Evolutionary conservation across 35 echinoderm and acorn worm species (phyloP).

Genomic region (Eucidaris tribuloides): DNA sequence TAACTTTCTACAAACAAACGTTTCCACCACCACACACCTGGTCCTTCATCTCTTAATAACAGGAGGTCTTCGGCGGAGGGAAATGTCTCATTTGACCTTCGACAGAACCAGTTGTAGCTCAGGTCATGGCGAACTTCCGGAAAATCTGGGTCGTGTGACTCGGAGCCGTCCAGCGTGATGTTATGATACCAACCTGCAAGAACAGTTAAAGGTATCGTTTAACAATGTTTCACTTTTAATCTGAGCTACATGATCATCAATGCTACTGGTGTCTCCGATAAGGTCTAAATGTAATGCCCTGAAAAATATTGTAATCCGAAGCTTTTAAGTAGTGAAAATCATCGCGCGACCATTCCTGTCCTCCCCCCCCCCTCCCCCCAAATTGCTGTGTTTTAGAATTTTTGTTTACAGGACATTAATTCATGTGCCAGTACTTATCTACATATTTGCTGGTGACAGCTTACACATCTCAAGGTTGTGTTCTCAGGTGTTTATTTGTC

Average conservation of each 20-base stretch:
- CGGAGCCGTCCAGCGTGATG: slow-evolving; percentile 59
- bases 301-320: no score
- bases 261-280: neutral
- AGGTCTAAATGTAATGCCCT: neutral
- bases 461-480: no score
- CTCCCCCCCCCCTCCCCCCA: no score
- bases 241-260: neutral
- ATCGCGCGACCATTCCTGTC: no score
- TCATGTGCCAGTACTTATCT: no score
- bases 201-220: neutral
- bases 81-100: slow-evolving; percentile 68
- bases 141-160: slow-evolving; percentile 70
- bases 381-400: no score
- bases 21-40: neutral
- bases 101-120: slow-evolving; percentile 74
- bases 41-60: neutral
- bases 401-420: no score
- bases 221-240: neutral
- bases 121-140: neutral
- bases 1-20: neutral
- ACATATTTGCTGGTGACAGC: no score
- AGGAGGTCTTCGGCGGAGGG: slow-evolving; percentile 21
- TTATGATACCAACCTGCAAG: slow-evolving; percentile 68
- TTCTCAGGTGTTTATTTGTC: no score
- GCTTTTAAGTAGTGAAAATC: no score